Evolutionary conservation across 1,140 invertebrate genomes (phyloP).

Genomic region (Drosophila orosa): DNA sequence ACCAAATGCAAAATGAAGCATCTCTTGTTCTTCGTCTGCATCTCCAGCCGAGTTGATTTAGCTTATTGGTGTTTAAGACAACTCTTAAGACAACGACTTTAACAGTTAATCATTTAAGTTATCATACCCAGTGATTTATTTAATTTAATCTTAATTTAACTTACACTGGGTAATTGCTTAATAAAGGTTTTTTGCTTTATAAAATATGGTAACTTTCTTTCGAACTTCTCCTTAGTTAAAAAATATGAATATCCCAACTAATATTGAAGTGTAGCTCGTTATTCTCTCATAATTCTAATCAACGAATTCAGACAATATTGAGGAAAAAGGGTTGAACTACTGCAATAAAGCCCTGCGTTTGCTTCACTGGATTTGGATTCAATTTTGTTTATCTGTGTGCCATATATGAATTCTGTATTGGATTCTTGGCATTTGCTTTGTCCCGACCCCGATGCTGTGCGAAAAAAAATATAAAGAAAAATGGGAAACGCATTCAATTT

Average conservation of each 20-base stretch:
- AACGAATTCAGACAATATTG: background rate
- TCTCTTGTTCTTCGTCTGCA: no score
- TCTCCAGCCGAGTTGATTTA: no score
- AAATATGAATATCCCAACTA: no score
- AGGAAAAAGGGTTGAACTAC: slow-evolving; percentile 21
- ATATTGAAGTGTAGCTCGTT: background rate
- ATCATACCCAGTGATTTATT: no score
- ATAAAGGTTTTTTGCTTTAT: no score
- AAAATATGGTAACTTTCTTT: no score
- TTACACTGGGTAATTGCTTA: no score
- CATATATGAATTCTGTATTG: slow-evolving; percentile 51
- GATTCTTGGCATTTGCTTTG: slow-evolving; percentile 52
- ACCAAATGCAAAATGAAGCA: no score
- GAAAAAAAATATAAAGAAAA: slow-evolving; percentile 24
- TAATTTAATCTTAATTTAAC: no score
- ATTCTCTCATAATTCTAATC: slow-evolving; percentile 11
- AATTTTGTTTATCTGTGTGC: slow-evolving; percentile 35
- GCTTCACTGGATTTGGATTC: slow-evolving; percentile 33
- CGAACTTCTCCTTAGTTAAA: background rate
- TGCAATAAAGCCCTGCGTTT: slow-evolving; percentile 43
- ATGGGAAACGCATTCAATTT: slow-evolving; percentile 60
- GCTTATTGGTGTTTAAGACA: no score
- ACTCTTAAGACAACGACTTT: no score
- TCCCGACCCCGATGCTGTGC: background rate
- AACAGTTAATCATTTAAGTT: no score